Evolutionary conservation across 2,888 invertebrate genomes (phyloP), one percentile per base, ranked within the genome.

Genomic region (Synanthedon tipuliformis): DNA sequence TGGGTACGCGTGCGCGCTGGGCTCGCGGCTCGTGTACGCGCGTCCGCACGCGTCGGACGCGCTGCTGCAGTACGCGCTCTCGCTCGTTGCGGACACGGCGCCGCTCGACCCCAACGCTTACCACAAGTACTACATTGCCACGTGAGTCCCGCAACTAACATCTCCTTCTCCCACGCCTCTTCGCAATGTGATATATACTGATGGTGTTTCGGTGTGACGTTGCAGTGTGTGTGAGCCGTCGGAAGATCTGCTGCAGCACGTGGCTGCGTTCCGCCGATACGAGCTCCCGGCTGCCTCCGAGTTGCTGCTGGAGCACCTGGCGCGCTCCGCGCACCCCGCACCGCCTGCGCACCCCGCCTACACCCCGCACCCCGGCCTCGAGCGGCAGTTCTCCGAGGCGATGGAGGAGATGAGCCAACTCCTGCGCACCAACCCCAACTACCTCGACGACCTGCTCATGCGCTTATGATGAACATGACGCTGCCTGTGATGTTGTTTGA

Each of bases 201-300:
- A 23, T 4, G 23, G 23, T 23, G 4, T 23, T 23, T 23, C 4
- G 4, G 23, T 23, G 23, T 23, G 23, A 45, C 45, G 45, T 15
- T 15, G 45, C 13, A 66, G 64, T 0, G 53, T 75, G 50, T n/a
- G 56, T 11, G 68, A 58, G 11, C 56, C 74, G 27, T 54, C 62
- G 27, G 65, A 69, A 16, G 79, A 82, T 50, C 45, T 71, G 55
- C 48, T 75, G 23, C 73, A 68, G 15, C 52, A 56, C 41, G 61
- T 79, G 54, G 78, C 78, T 3, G 69, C 78, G 40, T 78, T 63
- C 71, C 72, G 75, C 0, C 79, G 83, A 56, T 85, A 82, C 74
- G n/a, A 4, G 59, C 69, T 84, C 63, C 82, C 83, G 2, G 62
- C 2, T 18, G 76, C 71, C 16, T 64, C 65, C 3, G 11, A 48